Conservation (phyloP, 2,113 vertebrate species). For the Apeltes quadracus region DNA sequence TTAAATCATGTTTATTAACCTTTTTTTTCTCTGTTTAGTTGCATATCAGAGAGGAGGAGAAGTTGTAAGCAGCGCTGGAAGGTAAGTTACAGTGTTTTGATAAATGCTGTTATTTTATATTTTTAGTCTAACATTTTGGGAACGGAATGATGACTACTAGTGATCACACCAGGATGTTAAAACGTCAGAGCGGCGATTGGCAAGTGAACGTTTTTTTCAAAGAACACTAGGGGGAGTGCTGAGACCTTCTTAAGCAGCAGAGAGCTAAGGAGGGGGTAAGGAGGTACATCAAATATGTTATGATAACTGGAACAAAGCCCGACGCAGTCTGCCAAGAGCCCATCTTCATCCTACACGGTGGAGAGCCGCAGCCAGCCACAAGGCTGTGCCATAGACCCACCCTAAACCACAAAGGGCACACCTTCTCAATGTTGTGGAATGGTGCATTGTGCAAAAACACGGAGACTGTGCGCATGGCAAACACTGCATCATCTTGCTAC, state of each 20-base stretch:
- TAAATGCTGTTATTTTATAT: not conserved
- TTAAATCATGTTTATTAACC: conserved; percentile 7
- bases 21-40: conserved; percentile 81
- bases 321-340: conserved; percentile 47
- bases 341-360: conserved; percentile 56
- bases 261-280: conserved; percentile 28
- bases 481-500: conserved; percentile 11
- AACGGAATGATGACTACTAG: not conserved
- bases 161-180: not conserved
- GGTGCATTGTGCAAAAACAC: conserved; percentile 47
- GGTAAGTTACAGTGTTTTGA: conserved; percentile 81
- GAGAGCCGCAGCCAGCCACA: conserved; percentile 58
- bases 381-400: conserved; percentile 72
- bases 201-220: conserved; percentile 44
- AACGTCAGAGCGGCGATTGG: conserved; percentile 20
- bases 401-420: conserved; percentile 22
- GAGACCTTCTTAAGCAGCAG: conserved; percentile 57
- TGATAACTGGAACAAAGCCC: conserved; percentile 74
- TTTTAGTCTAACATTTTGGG: not conserved
- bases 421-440: conserved; percentile 41
- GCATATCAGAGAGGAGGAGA: conserved; percentile 98
- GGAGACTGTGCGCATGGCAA: conserved; percentile 10
- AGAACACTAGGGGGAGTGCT: conserved; percentile 77
- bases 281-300: conserved; percentile 30
- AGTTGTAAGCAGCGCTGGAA: conserved; percentile 95